Base-by-base conservation (phyloP, 2,797 vertebrate genomes). In the Picus viridis region DNA sequence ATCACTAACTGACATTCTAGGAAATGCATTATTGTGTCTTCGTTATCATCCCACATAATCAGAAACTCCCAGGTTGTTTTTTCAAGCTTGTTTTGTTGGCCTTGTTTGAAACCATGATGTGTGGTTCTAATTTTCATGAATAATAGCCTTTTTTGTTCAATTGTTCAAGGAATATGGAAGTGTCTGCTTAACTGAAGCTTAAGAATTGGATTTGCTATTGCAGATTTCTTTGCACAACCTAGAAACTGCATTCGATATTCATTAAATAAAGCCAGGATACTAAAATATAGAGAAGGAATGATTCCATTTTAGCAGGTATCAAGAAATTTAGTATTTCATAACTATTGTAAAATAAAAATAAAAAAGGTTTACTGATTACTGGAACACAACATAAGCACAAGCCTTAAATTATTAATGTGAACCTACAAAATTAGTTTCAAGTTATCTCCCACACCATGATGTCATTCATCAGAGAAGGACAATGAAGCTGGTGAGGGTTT, bases 1-100 rank as follows among this genome's bases (percentile, higher is more conserved):
- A 96, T 94, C 88, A 89, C 74, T 80, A 88, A 58, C 80, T 97
- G 88, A 80, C 88, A n/a, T 97, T 97, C 96, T 96, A 96, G 93
- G 95, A 96, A 97, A 95, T 83, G 62, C 75, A 94, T 96, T 97
- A 93, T 93, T 93, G 73, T 83, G 69, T 73, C 54, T 82, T 93
- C 90, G 94, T 97, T 97, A 97, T 96, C 94, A 94, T 92, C 49
- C 63, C 65, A 82, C 61, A 83, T 64, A 95, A 96, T 97, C 89
- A 95, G 53, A 96, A 89, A 47, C 43, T 94, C 63, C 16, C 49
- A 77, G 59, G 94, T 96, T 95, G 43, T 94, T 92, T 89, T 93
- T 49, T 91, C 74, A 75, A 56, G 22, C 30, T 30, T 68, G 29
- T 89, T 70, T 71, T 87, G 34, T 9, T 1, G 0, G 16, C 5